Evolutionary conservation across 2,888 invertebrate species (phyloP).

Genomic region (Seira ritae): DNA sequence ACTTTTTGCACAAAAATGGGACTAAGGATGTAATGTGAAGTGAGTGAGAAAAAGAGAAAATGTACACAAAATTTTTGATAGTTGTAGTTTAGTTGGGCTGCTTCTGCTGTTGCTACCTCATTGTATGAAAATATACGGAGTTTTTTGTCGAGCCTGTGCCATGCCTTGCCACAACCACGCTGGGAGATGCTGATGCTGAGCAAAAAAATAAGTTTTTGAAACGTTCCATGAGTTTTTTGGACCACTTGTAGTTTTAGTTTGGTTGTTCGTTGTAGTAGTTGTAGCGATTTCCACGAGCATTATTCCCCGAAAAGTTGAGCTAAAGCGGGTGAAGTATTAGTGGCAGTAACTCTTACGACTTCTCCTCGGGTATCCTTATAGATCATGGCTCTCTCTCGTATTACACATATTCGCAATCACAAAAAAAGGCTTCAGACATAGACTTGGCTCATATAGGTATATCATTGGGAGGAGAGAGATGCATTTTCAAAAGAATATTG

Average conservation of each 20-base stretch:
- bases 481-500: too few relatives aligned
- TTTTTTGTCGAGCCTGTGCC: not conserved
- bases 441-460: too few relatives aligned
- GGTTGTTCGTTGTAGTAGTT: conserved; percentile 1
- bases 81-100: not conserved
- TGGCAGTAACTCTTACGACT: too few relatives aligned
- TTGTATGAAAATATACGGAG: not conserved
- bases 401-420: too few relatives aligned
- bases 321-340: too few relatives aligned
- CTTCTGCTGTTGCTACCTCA: conserved; percentile 48
- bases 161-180: not conserved
- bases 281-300: conserved; percentile 36
- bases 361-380: too few relatives aligned
- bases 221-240: conserved; percentile 23
- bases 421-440: too few relatives aligned
- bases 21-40: not conserved
- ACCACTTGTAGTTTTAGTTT: conserved; percentile 50
- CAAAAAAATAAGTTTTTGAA: conserved; percentile 4
- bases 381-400: too few relatives aligned
- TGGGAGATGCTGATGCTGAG: not conserved
- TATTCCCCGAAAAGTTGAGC: too few relatives aligned
- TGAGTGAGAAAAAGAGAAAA: conserved; percentile 46
- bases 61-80: conserved; percentile 31
- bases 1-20: not conserved
- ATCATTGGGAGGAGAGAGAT: too few relatives aligned